Base-by-base conservation (phyloP, 2,888 invertebrate genomes). In the Drosophila borealis region DNA sequence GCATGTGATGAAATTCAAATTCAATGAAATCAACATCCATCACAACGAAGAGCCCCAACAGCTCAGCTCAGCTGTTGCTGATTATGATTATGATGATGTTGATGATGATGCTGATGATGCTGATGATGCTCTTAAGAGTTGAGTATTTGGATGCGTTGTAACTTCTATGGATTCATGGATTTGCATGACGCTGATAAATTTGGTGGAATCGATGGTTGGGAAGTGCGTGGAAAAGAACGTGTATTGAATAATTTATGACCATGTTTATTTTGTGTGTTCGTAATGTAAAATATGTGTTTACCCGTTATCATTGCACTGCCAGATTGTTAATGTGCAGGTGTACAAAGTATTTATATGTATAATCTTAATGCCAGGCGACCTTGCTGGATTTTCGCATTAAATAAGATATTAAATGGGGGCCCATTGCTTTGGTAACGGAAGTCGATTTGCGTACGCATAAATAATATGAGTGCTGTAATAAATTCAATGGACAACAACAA, bases 381-480 rank as follows among this genome's bases (percentile, higher is more conserved):
- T 50, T 45, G 29, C 21, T 34, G 33, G 39, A 29, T 29, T 36
- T 37, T 49, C 54, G 66, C 64, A 59, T 51, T 68, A 74, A 74
- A 81, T 81, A 57, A 73, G 61, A 62, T 68, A 73, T 59, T 44
- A 67, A 39, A 25, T 44, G 62, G 29, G 49, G 17, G 29, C 10
- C 33, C 41, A 39, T 50, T 50, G 13, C 37, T 10, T 51, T 46
- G 45, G 34, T 14, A 68, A 36, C 37, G 55, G 59, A 54, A 48
- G 50, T 37, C 60, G 62, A 64, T 71, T 73, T 67, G 44, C 51
- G 59, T 44, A n/a, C 53, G 53, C 71, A 78, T 87, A 80, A 87
- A 84, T 87, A 80, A 78, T 62, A 46, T 44, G 48, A 39, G 70
- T 55, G 64, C 57, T 42, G 81, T 69, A 70, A 81, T 83, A 81